Evolutionary conservation across 1,140 invertebrate genomes (phyloP).

Genomic region (Whitmania pigra): DNA sequence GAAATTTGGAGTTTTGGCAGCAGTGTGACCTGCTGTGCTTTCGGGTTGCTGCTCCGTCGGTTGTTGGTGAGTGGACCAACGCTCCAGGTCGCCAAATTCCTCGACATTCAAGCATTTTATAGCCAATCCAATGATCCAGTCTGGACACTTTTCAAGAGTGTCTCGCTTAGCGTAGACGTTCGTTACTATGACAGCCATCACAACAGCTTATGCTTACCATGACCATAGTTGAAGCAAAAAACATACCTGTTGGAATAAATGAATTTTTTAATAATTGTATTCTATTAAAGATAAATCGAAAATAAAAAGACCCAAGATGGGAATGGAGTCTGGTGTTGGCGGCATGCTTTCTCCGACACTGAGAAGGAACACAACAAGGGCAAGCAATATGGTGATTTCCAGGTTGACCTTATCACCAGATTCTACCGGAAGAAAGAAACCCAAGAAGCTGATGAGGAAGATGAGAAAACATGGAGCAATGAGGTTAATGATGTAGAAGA

Average conservation of each 20-base stretch:
- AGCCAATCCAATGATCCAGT: constrained; percentile 19
- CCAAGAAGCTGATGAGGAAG: constrained; percentile 86
- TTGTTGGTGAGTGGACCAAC: constrained; percentile 2
- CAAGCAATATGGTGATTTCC: constrained; percentile 48
- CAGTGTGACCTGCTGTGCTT: no score
- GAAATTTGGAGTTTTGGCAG: no score
- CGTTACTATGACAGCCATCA: constrained; percentile 28
- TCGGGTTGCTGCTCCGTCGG: background rate
- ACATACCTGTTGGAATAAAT: constrained; percentile 24
- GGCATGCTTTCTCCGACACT: constrained; percentile 85
- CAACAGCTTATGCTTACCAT: constrained; percentile 27
- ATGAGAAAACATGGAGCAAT: constrained; percentile 31
- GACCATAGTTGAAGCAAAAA: constrained; percentile 27
- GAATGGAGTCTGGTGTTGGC: constrained; percentile 74
- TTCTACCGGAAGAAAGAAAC: constrained; percentile 90
- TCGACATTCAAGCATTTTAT: constrained; percentile 6
- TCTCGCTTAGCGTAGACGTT: constrained; percentile 26
- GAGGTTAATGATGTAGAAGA: constrained; percentile 66
- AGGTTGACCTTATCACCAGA: constrained; percentile 68
- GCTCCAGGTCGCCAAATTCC: background rate
- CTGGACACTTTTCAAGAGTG: constrained; percentile 9
- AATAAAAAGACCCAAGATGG: constrained; percentile 36
- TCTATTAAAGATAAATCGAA: background rate
- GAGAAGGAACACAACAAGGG: constrained; percentile 40
- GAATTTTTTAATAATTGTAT: no score